Evolutionary conservation across 2,797 vertebrate species (phyloP).

Genomic region (Yasuhikotakia modesta): DNA sequence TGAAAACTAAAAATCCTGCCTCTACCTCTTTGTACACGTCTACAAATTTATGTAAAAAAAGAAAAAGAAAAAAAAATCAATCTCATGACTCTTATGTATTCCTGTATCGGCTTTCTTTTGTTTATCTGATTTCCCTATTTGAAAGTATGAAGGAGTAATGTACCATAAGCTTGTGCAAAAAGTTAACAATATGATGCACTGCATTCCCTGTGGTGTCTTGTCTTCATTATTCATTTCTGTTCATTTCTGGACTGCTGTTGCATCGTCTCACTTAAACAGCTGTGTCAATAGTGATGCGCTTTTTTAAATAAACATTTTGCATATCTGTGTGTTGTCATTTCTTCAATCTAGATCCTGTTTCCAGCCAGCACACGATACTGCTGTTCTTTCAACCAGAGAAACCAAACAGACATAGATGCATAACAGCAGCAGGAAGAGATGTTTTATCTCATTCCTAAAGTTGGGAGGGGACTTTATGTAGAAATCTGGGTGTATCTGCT

Average conservation of each 20-base stretch:
- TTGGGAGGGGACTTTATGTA: not conserved
- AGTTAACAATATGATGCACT: not conserved
- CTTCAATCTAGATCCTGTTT: not conserved
- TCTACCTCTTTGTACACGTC: conserved; percentile 79
- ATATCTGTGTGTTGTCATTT: conserved; percentile 20
- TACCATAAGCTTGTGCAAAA: too few species aligned
- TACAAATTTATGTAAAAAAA: conserved; percentile 65
- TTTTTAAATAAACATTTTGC: conserved; percentile 46
- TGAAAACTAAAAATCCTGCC: conserved; percentile 64
- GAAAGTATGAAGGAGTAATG: not conserved
- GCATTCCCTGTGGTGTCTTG: not conserved
- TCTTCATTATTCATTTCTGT: not conserved
- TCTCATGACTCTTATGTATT: conserved; percentile 25
- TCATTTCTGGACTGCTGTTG: conserved; percentile 36
- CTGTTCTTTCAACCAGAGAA: not conserved
- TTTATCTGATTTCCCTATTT: not conserved
- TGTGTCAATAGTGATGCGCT: conserved; percentile 59
- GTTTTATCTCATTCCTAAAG: not conserved
- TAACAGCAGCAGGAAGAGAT: not conserved
- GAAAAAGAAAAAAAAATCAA: conserved; percentile 70
- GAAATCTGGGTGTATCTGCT: conserved; percentile 18
- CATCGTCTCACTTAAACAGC: conserved; percentile 47
- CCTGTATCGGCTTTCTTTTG: conserved; percentile 24
- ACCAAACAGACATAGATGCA: not conserved
- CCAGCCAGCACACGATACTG: not conserved